These are phyloP conservation scores for Amphibalanus amphitrite DNA, from an alignment of 1,140 invertebrate species.

Conservation along the genomic window DNA sequence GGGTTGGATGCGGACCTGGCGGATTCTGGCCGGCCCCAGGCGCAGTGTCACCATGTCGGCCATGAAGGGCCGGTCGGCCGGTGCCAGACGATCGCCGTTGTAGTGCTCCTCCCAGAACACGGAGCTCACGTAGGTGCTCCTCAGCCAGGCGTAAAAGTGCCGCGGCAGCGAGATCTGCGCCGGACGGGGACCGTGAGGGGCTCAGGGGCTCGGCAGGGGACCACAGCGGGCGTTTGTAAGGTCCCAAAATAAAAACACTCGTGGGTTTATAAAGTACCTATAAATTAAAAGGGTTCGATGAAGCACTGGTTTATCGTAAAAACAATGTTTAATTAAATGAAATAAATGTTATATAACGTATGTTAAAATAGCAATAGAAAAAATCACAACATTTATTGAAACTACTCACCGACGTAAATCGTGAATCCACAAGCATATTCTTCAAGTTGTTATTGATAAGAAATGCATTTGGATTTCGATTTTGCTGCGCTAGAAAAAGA, in stretches of 20 bases:
- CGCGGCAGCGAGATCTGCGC: neutral
- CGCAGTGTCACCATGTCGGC: slow-evolving; percentile 11
- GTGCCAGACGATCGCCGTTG: slow-evolving; percentile 10
- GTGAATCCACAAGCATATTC: slow-evolving; percentile 25
- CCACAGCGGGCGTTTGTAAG: no score
- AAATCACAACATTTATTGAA: no score
- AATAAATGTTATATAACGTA: no score
- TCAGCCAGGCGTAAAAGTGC: slow-evolving; percentile 9
- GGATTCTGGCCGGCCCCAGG: slow-evolving; percentile 11
- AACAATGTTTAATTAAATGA: no score
- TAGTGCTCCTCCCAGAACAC: slow-evolving; percentile 11
- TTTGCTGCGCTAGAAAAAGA: slow-evolving; percentile 32
- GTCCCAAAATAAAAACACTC: no score
- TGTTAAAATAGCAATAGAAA: no score
- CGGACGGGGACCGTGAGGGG: no score
- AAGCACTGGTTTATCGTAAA: no score
- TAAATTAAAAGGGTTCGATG: no score
- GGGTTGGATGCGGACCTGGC: slow-evolving; percentile 11
- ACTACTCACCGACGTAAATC: neutral
- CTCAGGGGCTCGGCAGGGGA: no score
- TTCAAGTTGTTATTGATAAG: slow-evolving; percentile 28
- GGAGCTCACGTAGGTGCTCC: slow-evolving; percentile 5
- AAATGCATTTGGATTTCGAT: slow-evolving; percentile 28
- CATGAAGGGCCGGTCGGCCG: slow-evolving; percentile 13
- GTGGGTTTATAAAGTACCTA: no score